These are phyloP conservation scores for Tapera naevia DNA, from an alignment of 2,797 vertebrate species.

Conservation along the genomic window DNA sequence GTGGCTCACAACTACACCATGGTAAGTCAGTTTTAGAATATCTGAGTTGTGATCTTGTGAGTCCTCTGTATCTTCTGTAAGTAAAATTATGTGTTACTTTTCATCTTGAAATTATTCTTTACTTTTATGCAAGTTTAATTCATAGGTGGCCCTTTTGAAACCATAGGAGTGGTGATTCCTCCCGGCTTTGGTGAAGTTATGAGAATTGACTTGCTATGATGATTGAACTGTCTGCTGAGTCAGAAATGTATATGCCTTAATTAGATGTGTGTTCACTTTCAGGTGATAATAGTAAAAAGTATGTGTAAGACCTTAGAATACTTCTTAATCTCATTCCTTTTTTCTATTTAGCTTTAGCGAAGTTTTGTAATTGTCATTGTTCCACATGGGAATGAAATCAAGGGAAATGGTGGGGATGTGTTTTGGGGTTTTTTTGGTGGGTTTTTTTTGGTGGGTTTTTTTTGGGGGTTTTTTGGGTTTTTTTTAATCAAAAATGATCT, in stretches of 20 bases:
- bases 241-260: background rate
- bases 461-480: no score
- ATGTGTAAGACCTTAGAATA: background rate
- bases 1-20: slow-evolving; percentile 83
- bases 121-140: background rate
- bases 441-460: no score
- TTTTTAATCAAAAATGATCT: background rate
- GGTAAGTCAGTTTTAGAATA: slow-evolving; percentile 67
- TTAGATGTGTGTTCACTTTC: background rate
- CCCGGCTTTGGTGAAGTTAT: background rate
- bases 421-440: background rate
- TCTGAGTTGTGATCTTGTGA: background rate
- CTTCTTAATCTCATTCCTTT: background rate
- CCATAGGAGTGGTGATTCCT: background rate
- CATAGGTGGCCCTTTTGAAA: background rate
- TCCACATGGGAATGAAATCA: background rate
- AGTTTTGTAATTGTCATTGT: background rate
- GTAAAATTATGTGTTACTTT: background rate
- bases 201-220: background rate
- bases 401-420: background rate
- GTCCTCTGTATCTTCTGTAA: background rate
- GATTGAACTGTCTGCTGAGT: background rate
- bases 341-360: background rate
- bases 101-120: background rate
- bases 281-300: background rate